Base-by-base conservation (phyloP, 2,113 vertebrate genomes). In the Pelodiscus sinensis region DNA sequence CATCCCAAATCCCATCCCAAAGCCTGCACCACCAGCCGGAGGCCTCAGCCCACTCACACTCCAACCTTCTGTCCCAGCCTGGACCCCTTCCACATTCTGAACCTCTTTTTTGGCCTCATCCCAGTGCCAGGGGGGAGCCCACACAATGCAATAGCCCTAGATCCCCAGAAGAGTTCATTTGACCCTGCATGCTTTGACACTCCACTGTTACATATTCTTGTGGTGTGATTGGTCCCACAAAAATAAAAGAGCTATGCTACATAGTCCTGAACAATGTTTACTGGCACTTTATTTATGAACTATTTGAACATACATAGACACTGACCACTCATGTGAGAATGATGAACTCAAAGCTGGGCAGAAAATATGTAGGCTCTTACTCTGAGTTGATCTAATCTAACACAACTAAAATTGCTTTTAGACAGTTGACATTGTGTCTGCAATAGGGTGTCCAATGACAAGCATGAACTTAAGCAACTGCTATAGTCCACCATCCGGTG, bases 401-500 rank as follows among this genome's bases (percentile, higher is more conserved):
- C 0, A 56, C 2, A 22, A 54, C 21, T 0, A 5, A 0, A 0
- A 0, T 14, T 51, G 55, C 3, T 68, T 51, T 29, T 2, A 51
- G 24, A 5, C 9, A 3, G 62, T 1, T 57, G 2, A 57, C 1
- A 50, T 8, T 0, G 22, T 1, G 10, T 2, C 50, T 22, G 60
- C 3, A 22, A 8, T 0, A 52, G 52, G 7, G 15, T 0, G 27
- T 8, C 0, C 79, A 9, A 77, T 21, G 88, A 14, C 2, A 16
- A 29, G 29, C 0, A 21, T 24, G 2, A 24, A 1, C 54, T 0
- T 1, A 4, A 73, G 85, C 84, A 51, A 81, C 52, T 3, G 27
- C 78, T 1, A 4, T 81, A 96, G 89, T 57, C 4, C 92, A 90
- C 83, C 92, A 68, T 60, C 90, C 81, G 89, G 93, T 89, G 90